Conservation (phyloP, 2,888 invertebrate genomes). For the Himalopsyche anomala region DNA sequence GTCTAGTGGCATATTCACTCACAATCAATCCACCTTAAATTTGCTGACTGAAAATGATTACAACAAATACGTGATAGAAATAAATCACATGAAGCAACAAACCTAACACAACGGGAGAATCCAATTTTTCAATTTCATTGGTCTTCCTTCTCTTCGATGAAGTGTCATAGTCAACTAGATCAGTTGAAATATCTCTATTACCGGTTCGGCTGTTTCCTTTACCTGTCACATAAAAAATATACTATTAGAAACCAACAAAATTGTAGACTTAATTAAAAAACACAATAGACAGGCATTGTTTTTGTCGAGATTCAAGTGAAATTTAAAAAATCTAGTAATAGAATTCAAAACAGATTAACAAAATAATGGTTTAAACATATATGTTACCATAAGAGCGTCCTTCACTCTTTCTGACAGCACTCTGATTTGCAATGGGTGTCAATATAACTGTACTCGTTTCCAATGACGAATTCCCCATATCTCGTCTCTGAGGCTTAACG, state of each 20-base stretch:
- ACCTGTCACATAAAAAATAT: not conserved
- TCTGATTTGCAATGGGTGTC: not conserved
- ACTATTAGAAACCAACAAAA: too few relatives aligned
- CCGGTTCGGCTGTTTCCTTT: constrained; percentile 1
- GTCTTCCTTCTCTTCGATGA: constrained; percentile 58
- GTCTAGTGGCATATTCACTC: too few relatives aligned
- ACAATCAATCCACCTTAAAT: too few relatives aligned
- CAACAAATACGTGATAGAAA: too few relatives aligned
- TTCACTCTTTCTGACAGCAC: not conserved
- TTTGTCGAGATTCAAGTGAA: too few relatives aligned
- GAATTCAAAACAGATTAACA: too few relatives aligned
- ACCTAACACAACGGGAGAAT: constrained; percentile 61
- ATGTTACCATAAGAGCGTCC: not conserved
- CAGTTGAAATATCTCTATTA: not conserved
- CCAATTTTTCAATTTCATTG: constrained; percentile 63
- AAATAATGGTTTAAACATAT: not conserved
- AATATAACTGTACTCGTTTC: not conserved
- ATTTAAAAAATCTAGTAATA: too few relatives aligned
- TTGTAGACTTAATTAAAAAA: too few relatives aligned
- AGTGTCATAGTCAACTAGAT: constrained; percentile 19
- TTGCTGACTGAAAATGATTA: too few relatives aligned
- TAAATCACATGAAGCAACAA: not conserved
- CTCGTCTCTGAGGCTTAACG: constrained; percentile 73
- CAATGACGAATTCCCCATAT: constrained; percentile 65
- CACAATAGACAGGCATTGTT: too few relatives aligned